Percentiles rank a stretch among this genome's conserved stretches.
phyloP scores from a whole-genome alignment of 1,140 invertebrate genomes.

The Branchinecta lynchi region DNA sequence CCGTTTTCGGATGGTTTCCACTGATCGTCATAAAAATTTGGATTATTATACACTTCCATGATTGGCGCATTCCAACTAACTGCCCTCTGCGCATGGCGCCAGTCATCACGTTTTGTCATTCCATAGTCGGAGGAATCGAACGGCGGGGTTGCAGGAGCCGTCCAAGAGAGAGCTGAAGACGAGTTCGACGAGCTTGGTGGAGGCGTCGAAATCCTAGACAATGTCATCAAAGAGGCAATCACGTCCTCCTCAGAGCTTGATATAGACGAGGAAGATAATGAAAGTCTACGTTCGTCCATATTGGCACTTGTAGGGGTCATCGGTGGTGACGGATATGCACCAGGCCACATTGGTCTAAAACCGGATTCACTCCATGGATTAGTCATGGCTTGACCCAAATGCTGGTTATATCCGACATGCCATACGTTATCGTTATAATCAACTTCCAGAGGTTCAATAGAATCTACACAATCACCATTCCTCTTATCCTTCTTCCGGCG shows the following conservation, averaged over 20 bases:
- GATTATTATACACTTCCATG: slow-evolving; percentile 7
- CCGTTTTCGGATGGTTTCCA: neutral
- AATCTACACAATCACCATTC: neutral
- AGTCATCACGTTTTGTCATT: neutral
- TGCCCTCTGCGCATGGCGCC: neutral
- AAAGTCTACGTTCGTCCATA: neutral
- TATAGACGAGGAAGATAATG: slow-evolving; percentile 24
- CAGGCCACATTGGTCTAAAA: neutral
- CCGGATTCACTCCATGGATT: neutral
- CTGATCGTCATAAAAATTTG: slow-evolving; percentile 16
- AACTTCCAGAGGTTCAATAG: neutral
- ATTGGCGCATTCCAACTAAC: too few relatives aligned
- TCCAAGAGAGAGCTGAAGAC: slow-evolving; percentile 12
- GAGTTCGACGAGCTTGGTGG: slow-evolving; percentile 2
- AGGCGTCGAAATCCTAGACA: slow-evolving; percentile 17
- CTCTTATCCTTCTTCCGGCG: slow-evolving; percentile 60
- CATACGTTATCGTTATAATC: slow-evolving; percentile 1
- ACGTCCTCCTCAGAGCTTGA: slow-evolving; percentile 24
- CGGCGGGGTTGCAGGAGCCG: slow-evolving; percentile 23
- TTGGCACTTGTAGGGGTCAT: neutral
- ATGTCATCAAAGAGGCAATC: slow-evolving; percentile 21
- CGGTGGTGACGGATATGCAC: neutral
- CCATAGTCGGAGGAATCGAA: slow-evolving; percentile 30
- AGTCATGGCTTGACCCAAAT: neutral
- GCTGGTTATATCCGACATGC: neutral